Evolutionary conservation across 2,113 vertebrate species (phyloP).

Genomic region (Prunella himalayana): DNA sequence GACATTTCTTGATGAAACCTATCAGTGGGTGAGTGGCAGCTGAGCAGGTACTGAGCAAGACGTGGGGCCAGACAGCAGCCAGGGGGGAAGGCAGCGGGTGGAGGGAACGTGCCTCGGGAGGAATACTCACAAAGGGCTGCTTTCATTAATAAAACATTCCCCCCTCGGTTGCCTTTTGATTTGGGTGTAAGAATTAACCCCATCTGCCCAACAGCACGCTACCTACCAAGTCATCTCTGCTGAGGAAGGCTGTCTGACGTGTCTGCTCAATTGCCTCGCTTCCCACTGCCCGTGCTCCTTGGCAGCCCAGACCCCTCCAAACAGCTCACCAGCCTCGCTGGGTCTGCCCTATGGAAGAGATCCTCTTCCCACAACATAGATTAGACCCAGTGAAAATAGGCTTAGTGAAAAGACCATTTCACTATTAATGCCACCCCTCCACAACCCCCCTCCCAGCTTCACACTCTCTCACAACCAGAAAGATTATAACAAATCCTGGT

Average conservation of each 20-base stretch:
- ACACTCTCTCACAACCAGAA: conserved; percentile 39
- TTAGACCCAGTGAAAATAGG: conserved; percentile 57
- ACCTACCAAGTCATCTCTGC: conserved; percentile 55
- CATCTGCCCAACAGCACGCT: conserved; percentile 52
- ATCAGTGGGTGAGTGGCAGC: conserved; percentile 54
- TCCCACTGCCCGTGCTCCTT: neutral
- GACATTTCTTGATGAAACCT: conserved; percentile 47
- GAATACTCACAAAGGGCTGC: conserved; percentile 64
- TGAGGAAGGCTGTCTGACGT: conserved; percentile 5
- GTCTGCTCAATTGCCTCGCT: neutral
- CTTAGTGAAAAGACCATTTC: conserved; percentile 58
- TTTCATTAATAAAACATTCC: conserved; percentile 71
- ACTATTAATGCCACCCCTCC: conserved; percentile 3
- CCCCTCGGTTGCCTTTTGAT: conserved; percentile 61
- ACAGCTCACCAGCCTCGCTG: neutral
- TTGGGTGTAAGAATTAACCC: conserved; percentile 69
- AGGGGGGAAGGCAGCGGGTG: conserved; percentile 53
- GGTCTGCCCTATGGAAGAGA: conserved; percentile 27
- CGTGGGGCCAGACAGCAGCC: conserved; percentile 49
- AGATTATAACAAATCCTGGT: conserved; percentile 56
- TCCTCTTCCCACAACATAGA: conserved; percentile 47
- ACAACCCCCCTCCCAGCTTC: neutral
- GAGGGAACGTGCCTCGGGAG: conserved; percentile 56
- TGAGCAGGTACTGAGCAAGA: conserved; percentile 59
- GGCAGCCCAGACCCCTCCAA: neutral